A percentile compares a stretch with the other conserved stretches of the same genome.
phyloP scores from a whole-genome alignment of 2,888 invertebrate genomes.

The Apantesis nais region DNA sequence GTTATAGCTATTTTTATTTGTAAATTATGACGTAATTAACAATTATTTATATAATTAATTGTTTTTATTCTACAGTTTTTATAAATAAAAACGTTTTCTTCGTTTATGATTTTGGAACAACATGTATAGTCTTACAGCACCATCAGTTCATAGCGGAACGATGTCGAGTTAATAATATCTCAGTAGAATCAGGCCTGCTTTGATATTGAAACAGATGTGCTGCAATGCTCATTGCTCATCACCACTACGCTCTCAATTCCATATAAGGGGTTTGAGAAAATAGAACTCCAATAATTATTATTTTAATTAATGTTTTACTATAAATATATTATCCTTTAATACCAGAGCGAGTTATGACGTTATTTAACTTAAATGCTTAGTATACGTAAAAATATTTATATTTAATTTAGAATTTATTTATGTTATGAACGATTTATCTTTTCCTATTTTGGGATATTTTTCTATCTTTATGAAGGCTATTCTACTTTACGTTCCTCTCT shows the following conservation, averaged over 20 bases:
- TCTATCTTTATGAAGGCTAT: too few species aligned
- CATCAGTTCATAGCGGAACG: slow-evolving; percentile 9
- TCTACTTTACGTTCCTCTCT: too few species aligned
- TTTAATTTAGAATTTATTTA: too few species aligned
- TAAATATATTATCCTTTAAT: background rate
- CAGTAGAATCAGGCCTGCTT: slow-evolving; percentile 17
- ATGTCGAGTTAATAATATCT: slow-evolving; percentile 38
- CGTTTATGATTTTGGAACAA: too few species aligned
- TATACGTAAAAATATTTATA: too few species aligned
- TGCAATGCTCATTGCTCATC: slow-evolving; percentile 4
- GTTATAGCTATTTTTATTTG: too few species aligned
- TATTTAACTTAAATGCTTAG: background rate
- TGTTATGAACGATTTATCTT: too few species aligned
- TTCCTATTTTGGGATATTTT: too few species aligned
- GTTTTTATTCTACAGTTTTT: too few species aligned
- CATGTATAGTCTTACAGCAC: slow-evolving; percentile 4
- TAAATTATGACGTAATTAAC: too few species aligned
- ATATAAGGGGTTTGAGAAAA: slow-evolving; percentile 12
- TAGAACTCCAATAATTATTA: slow-evolving; percentile 7
- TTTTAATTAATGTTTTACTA: slow-evolving; percentile 8
- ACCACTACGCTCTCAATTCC: slow-evolving; percentile 11
- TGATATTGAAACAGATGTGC: slow-evolving; percentile 31
- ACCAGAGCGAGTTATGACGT: background rate
- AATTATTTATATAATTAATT: too few species aligned
- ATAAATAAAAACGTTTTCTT: background rate